These are phyloP conservation scores for Rhopilema esculentum DNA, from an alignment of 30 jellyfish, hydroid and myxozoan genomes.

Conservation along the genomic window DNA sequence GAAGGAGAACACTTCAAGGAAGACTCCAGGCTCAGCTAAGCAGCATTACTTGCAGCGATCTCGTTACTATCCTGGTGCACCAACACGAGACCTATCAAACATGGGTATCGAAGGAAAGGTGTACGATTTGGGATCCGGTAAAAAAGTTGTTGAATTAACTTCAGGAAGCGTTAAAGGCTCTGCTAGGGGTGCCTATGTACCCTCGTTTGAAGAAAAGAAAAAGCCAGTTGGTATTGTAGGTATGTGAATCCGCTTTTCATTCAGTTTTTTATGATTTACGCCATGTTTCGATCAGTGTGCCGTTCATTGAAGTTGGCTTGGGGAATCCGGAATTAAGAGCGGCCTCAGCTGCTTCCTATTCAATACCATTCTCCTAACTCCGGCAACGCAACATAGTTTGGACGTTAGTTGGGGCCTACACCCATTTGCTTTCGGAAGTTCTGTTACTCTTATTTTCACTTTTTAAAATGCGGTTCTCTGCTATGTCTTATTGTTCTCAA, in stretches of 20 bases:
- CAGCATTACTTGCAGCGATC: conserved; percentile 91
- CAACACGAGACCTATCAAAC: conserved; percentile 75
- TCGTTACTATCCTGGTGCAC: conserved; percentile 97
- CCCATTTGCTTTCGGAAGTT: background rate
- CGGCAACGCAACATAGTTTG: no score
- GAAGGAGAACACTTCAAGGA: conserved; percentile 32
- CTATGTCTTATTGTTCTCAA: background rate
- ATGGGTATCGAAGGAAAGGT: conserved; percentile 94
- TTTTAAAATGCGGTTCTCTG: background rate
- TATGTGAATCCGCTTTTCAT: conserved; percentile 19
- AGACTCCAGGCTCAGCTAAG: conserved; percentile 87
- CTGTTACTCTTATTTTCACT: background rate
- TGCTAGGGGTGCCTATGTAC: conserved; percentile 71
- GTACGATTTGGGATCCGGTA: conserved; percentile 91
- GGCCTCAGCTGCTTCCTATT: no score
- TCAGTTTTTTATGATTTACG: no score
- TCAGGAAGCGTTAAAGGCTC: conserved; percentile 83
- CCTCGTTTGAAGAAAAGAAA: conserved; percentile 81
- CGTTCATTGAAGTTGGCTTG: no score
- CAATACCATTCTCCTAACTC: no score
- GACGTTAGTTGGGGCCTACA: no score
- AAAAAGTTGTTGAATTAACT: conserved; percentile 91
- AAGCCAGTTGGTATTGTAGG: conserved; percentile 80
- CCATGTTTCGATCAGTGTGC: no score
- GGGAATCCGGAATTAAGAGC: no score